phyloP scores from a whole-genome alignment of 2,888 invertebrate genomes.

The Ichneumoninae sp. region DNA sequence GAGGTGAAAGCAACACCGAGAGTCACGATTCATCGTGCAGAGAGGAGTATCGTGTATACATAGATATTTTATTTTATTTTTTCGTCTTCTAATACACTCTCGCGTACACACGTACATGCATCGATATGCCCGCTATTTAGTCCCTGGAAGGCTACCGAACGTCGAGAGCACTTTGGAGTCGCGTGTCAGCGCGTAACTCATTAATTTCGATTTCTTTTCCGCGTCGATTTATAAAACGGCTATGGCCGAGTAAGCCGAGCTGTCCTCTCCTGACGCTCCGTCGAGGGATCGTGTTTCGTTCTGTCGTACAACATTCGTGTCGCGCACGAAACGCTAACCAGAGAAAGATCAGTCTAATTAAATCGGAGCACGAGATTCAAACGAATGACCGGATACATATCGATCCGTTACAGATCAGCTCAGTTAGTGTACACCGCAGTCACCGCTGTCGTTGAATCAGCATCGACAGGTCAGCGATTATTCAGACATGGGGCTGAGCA shows the following conservation, averaged over 20 bases:
- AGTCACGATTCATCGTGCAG: slow-evolving; percentile 17
- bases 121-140: slow-evolving; percentile 21
- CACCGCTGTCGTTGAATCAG: background rate
- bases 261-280: slow-evolving; percentile 1
- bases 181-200: slow-evolving; percentile 42
- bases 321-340: slow-evolving; percentile 14
- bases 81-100: background rate
- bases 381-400: slow-evolving; percentile 29
- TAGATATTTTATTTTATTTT: background rate
- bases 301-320: slow-evolving; percentile 19
- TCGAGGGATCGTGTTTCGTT: slow-evolving; percentile 24
- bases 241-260: slow-evolving; percentile 5
- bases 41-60: slow-evolving; percentile 6
- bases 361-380: slow-evolving; percentile 8
- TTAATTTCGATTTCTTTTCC: slow-evolving; percentile 59
- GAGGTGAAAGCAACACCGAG: slow-evolving; percentile 27
- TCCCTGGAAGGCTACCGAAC: slow-evolving; percentile 20
- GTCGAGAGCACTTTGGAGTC: slow-evolving; percentile 9
- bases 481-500: background rate
- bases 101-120: background rate
- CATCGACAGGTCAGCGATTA: background rate
- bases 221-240: slow-evolving; percentile 43
- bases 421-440: background rate
- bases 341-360: slow-evolving; percentile 13
- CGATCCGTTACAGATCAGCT: slow-evolving; percentile 9